Base-by-base conservation (phyloP, 1,140 invertebrate species). In the Arion vulgaris region DNA sequence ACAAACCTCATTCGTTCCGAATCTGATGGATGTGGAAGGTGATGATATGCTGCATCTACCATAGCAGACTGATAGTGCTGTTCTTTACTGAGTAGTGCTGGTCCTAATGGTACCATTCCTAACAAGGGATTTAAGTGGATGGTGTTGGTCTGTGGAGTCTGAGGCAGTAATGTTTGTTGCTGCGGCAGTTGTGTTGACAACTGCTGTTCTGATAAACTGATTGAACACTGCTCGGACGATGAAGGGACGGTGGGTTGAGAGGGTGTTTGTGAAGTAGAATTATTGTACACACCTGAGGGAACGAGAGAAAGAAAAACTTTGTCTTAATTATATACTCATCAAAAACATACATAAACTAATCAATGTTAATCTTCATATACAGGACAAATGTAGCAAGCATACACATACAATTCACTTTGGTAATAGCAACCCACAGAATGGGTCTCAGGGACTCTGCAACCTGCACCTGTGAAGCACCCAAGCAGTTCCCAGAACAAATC, bases 11-110 rank as follows among this genome's bases (percentile, higher is more conserved):
- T 94, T 88, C 97, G 94, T 93, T 99, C 98, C 19, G 97, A 98
- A 94, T 99, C 98, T 79, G 97, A 96, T 51, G 97, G 97, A 93
- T 98, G 96, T 87, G 98, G 98, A 95, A 99, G 95, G 92, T 99
- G 98, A 93, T 96, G 96, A 93, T 95, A 97, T 74, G 97, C 96
- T 75, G 96, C 94, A 93, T 99, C 98, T 94, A 99, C 95, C 95
- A 98, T 97, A 90, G 96, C 95, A 93, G 98, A 96, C 92, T 99
- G 98, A 82, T 93, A 93, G 88, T 95, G 95, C 90, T 97, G 95
- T 87, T 97, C 96, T 92, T 96, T 95, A 75, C 94, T 94, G 17
- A 99, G 93, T 28, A 97, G 96, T 77, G 97, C 95, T 17, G 97
- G 96, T 17, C 98, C 98, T 39, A 99, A 93, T 5, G 98, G 98